Conservation (phyloP, 2,888 invertebrate species). For the Penaeus monodon region DNA sequence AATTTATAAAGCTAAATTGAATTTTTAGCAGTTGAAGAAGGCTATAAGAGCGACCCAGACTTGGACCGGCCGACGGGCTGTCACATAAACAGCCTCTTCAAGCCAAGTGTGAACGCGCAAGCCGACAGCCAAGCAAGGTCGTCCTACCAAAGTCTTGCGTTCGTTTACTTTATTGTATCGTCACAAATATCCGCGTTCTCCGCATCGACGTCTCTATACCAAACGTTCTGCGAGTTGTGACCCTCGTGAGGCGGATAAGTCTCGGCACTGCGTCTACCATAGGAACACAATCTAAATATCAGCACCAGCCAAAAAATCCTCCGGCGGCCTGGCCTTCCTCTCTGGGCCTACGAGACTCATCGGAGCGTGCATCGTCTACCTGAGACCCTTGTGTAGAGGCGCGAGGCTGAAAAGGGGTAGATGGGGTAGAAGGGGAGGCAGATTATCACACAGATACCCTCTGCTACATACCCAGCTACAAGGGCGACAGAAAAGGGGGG, state of each 20-base stretch:
- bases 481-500: constrained; percentile 1
- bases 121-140: constrained; percentile 60
- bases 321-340: no score
- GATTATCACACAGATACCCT: constrained; percentile 19
- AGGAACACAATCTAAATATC: no score
- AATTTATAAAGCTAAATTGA: not conserved
- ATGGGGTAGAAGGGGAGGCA: constrained; percentile 6
- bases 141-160: constrained; percentile 36
- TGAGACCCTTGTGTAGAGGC: not conserved
- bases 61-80: constrained; percentile 37
- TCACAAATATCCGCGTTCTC: constrained; percentile 24
- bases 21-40: not conserved
- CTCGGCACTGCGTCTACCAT: no score
- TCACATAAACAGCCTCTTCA: constrained; percentile 50
- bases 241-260: not conserved
- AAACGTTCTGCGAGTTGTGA: not conserved
- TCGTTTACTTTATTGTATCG: constrained; percentile 51
- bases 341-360: no score
- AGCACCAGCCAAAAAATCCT: no score
- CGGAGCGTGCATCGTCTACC: not conserved
- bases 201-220: not conserved
- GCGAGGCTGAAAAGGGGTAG: constrained; percentile 11
- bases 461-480: constrained; percentile 14
- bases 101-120: constrained; percentile 54
- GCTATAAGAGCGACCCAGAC: constrained; percentile 19